Evolutionary conservation across 2,888 invertebrate genomes (phyloP).

Genomic region (Caenorhabditis imperialis): DNA sequence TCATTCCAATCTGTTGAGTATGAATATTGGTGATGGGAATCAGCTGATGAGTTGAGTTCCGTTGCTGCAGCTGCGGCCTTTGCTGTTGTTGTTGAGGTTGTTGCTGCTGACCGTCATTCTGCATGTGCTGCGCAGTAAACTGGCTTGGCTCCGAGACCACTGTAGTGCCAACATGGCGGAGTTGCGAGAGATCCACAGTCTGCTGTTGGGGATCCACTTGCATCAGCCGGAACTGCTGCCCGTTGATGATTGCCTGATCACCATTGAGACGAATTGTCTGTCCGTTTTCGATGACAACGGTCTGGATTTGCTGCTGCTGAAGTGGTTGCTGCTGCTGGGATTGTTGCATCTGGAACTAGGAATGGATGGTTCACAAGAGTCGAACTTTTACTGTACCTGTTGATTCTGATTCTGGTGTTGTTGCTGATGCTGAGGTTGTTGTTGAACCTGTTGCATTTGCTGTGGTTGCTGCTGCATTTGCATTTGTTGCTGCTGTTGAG

Average conservation of each 20-base stretch:
- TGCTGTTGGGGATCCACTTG: neutral
- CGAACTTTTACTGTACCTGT: slow-evolving; percentile 1
- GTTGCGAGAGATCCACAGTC: neutral
- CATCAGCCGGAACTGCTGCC: slow-evolving; percentile 17
- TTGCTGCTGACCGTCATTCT: neutral
- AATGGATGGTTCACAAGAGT: too few relatives aligned
- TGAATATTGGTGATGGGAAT: too few relatives aligned
- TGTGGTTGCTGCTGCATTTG: slow-evolving; percentile 1
- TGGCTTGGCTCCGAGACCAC: neutral
- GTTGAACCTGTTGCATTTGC: slow-evolving; percentile 1
- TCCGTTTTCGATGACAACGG: neutral
- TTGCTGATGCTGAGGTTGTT: neutral
- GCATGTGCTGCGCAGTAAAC: neutral
- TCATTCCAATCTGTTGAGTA: too few relatives aligned
- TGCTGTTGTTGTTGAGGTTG: slow-evolving; percentile 1
- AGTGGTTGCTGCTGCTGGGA: neutral
- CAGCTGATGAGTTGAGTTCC: neutral
- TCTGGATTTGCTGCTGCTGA: slow-evolving; percentile 5
- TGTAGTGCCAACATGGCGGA: neutral
- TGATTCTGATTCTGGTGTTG: neutral
- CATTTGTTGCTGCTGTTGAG: neutral
- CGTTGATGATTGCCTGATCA: slow-evolving; percentile 18
- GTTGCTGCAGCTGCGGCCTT: slow-evolving; percentile 2
- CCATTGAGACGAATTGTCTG: slow-evolving; percentile 15
- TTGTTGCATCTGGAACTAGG: neutral